These are phyloP conservation scores for Caligus rogercresseyi DNA, from an alignment of 1,140 invertebrate genomes.

Conservation along the genomic window DNA sequence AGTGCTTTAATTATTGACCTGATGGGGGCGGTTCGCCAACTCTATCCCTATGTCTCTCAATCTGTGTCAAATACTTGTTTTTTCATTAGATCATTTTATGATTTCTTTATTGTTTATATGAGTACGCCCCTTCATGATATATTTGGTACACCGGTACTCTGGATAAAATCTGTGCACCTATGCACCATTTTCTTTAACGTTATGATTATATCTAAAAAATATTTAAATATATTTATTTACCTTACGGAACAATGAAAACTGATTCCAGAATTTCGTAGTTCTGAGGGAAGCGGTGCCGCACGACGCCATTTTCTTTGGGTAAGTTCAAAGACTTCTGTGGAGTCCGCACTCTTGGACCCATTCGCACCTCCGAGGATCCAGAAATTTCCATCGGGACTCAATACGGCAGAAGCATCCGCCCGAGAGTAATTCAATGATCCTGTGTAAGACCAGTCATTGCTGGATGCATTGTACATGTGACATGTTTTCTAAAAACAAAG, in stretches of 20 bases:
- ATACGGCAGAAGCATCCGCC: not conserved
- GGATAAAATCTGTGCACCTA: no score
- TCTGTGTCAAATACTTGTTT: no score
- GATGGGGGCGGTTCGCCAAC: no score
- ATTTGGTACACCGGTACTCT: no score
- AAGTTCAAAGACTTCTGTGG: not conserved
- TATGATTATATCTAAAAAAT: no score
- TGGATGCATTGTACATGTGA: not conserved
- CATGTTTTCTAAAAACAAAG: not conserved
- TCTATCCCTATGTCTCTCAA: no score
- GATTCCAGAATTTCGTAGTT: not conserved
- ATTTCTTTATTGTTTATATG: no score
- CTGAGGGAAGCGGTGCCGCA: not conserved
- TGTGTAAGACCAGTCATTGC: not conserved
- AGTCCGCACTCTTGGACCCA: not conserved
- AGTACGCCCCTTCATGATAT: no score
- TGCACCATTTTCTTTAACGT: no score
- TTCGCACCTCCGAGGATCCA: not conserved
- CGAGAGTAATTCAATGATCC: not conserved
- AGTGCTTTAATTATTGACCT: no score
- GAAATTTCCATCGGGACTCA: not conserved
- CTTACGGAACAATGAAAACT: not conserved
- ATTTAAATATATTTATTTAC: no score
- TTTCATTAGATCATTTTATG: no score
- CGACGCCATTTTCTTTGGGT: not conserved